Evolutionary conservation across 2,888 invertebrate genomes (phyloP), one percentile per base, ranked within the genome.

Genomic region (Fragum sueziense): DNA sequence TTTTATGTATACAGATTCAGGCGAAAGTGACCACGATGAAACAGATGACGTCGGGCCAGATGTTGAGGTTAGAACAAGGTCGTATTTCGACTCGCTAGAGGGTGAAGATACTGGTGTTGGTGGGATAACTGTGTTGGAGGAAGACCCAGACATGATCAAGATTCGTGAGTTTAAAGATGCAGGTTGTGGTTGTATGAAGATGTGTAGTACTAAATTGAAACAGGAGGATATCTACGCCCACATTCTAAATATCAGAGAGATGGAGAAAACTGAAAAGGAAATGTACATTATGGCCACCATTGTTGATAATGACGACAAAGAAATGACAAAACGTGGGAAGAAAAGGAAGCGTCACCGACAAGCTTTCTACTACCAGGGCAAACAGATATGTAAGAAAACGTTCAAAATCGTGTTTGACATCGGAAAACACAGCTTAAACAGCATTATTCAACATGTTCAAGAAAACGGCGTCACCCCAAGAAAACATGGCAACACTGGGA

Each of bases 401-500:
- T 75, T 75, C n/a, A 37, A 25, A 11, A 9, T 27, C 3, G 27
- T 54, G 6, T 67, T 67, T 34, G 67, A 74, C 37, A 41, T 74
- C 3, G 72, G 59, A 0, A 59, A 59, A 20, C 27, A 51, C 4
- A n/a, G 68, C 1, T 29, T 62, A 33, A 37, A 11, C n/a, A 29
- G 31, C 17, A 7, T 69, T 17, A 20, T 47, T 17, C 22, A 51
- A 2, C 77, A 73, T 31, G 20, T 77, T 6, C 33, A 29, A 11
- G n/a, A 59, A n/a, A 25, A 62, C 37, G 70, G 74, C 3, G 4
- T 11, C 20, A 54, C 52, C 4, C 62, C 74, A 52, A 14, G 69
- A 22, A 22, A 54, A 0, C 78, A 78, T 52, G 74, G 74, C 9
- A 78, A 78, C 62, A 27, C n/a, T 14, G 65, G 70, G 0, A 52